phyloP scores from a whole-genome alignment of 1,140 invertebrate genomes.

The Oryctes rhinoceros region DNA sequence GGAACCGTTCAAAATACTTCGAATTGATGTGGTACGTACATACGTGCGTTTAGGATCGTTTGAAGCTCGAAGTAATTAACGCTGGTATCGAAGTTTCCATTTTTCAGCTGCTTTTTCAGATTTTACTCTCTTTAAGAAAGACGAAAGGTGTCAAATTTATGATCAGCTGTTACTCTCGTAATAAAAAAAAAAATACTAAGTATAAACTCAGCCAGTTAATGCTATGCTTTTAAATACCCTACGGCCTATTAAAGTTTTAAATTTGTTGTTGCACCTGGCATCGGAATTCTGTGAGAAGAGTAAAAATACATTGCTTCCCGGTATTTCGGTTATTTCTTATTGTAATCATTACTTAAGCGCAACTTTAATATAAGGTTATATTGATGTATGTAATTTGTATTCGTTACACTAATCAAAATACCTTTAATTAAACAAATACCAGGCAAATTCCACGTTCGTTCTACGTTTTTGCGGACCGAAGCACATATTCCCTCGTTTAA shows the following conservation, averaged over 20 bases:
- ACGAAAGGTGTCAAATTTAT: neutral
- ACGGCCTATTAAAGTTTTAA: neutral
- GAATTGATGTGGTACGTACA: too few relatives aligned
- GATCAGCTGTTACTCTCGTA: neutral
- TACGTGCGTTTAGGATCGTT: too few relatives aligned
- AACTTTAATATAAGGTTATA: too few relatives aligned
- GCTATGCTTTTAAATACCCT: neutral
- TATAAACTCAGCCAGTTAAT: neutral
- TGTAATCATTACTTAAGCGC: too few relatives aligned
- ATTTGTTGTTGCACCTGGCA: neutral
- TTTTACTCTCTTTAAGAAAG: neutral
- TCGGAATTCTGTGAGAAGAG: too few relatives aligned
- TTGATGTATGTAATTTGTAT: neutral
- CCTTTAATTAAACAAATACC: neutral
- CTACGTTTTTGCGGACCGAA: neutral
- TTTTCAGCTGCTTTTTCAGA: neutral
- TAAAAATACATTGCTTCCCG: too few relatives aligned
- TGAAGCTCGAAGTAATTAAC: too few relatives aligned
- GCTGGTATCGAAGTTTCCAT: too few relatives aligned
- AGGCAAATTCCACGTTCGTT: neutral
- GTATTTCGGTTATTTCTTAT: too few relatives aligned
- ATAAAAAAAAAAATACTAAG: neutral
- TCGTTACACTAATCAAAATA: neutral
- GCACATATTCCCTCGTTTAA: neutral
- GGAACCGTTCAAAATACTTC: too few relatives aligned